Conservation (phyloP, 1,140 invertebrate genomes). For the Nylanderia fulva region DNA sequence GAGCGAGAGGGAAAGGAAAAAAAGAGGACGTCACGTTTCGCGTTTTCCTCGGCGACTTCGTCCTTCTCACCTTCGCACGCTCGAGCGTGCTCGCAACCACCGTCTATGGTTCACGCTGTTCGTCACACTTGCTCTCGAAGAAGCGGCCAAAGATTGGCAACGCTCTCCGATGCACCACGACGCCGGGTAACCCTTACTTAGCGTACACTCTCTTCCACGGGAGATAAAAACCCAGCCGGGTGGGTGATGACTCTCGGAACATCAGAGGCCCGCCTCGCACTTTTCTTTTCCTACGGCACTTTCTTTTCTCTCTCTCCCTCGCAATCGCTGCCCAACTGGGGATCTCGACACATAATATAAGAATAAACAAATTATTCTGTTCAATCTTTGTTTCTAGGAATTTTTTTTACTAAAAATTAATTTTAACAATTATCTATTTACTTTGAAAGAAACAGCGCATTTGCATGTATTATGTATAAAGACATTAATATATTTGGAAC, state of each 20-base stretch:
- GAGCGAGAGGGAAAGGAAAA: constrained; percentile 44
- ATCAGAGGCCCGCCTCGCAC: constrained; percentile 77
- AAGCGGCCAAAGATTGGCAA: constrained; percentile 74
- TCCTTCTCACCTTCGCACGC: constrained; percentile 68
- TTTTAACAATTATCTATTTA: too few species aligned
- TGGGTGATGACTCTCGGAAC: constrained; percentile 77
- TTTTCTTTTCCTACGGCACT: constrained; percentile 6
- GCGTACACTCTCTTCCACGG: constrained; percentile 76
- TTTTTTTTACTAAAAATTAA: too few species aligned
- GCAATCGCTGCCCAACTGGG: neutral
- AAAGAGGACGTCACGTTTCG: constrained; percentile 69
- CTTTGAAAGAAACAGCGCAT: too few species aligned
- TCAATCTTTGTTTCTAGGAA: too few species aligned
- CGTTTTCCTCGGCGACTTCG: constrained; percentile 69
- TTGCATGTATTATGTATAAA: too few species aligned
- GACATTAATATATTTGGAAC: too few species aligned
- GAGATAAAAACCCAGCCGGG: constrained; percentile 73
- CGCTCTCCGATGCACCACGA: constrained; percentile 28
- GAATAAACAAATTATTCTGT: too few species aligned
- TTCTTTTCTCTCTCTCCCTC: constrained; percentile 31
- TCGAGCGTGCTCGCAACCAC: constrained; percentile 76
- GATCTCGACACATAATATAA: too few species aligned
- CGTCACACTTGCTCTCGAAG: constrained; percentile 77
- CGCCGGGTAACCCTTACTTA: constrained; percentile 79
- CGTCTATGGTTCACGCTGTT: constrained; percentile 76